These are phyloP conservation scores for Didymodactylos carnosus DNA, from an alignment of 2,888 invertebrate genomes.

Conservation along the genomic window DNA sequence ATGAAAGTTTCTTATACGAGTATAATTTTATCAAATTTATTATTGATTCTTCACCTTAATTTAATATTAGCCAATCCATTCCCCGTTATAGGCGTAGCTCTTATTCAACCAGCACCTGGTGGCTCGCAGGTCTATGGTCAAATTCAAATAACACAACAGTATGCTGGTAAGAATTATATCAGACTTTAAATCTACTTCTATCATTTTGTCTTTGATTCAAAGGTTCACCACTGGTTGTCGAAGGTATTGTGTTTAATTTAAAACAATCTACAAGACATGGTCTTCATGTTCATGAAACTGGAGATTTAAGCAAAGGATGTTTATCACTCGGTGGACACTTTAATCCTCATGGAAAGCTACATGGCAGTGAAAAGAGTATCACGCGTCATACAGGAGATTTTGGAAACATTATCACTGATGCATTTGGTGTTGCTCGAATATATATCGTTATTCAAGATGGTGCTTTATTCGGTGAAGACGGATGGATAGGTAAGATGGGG, in stretches of 20 bases:
- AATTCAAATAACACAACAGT: too few relatives aligned
- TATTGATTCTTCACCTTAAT: too few relatives aligned
- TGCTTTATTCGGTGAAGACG: background rate
- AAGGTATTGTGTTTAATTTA: background rate
- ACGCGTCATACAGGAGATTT: constrained; percentile 2
- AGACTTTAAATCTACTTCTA: too few relatives aligned
- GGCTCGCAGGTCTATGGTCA: too few relatives aligned
- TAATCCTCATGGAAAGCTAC: background rate
- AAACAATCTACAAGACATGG: constrained; percentile 35
- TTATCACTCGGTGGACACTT: constrained; percentile 1
- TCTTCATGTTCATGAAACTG: constrained; percentile 86
- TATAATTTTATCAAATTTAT: too few relatives aligned
- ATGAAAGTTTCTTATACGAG: too few relatives aligned
- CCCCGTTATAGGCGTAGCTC: too few relatives aligned
- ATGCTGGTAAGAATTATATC: too few relatives aligned
- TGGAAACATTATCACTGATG: constrained; percentile 3
- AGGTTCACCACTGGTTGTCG: background rate
- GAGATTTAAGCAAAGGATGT: constrained; percentile 41
- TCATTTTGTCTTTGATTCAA: too few relatives aligned
- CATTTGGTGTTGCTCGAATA: background rate
- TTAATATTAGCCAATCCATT: too few relatives aligned
- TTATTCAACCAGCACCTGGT: too few relatives aligned
- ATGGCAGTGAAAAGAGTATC: background rate
- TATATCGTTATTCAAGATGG: background rate
- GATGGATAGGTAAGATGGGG: background rate